These are phyloP conservation scores for Urocyon cinereoargenteus DNA, from an alignment of 2,797 vertebrate genomes.

Conservation along the genomic window DNA sequence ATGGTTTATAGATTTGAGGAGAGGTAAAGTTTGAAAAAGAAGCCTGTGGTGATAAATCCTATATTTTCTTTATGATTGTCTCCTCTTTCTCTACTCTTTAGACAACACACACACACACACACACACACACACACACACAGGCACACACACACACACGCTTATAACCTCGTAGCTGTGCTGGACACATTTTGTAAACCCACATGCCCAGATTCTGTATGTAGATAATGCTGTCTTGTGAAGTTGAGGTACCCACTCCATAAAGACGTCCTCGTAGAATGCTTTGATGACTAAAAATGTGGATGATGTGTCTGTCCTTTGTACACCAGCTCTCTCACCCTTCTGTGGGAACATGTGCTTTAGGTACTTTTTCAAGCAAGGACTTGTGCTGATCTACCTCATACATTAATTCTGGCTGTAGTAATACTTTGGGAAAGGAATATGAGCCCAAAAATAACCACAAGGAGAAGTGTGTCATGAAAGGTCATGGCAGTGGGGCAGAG, in stretches of 20 bases:
- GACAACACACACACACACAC: background rate
- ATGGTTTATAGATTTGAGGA: background rate
- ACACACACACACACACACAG: background rate
- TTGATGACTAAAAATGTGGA: conserved; percentile 80
- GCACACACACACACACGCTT: background rate
- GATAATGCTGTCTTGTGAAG: conserved; percentile 36
- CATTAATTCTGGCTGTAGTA: conserved; percentile 80
- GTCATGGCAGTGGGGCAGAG: conserved; percentile 78
- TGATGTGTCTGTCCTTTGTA: conserved; percentile 55
- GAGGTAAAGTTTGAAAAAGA: conserved; percentile 13
- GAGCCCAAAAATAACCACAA: conserved; percentile 79
- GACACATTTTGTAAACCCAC: conserved; percentile 26
- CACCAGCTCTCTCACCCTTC: conserved; percentile 14
- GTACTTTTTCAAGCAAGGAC: conserved; percentile 69
- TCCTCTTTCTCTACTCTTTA: conserved; percentile 3
- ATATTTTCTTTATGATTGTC: background rate
- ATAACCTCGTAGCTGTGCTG: background rate
- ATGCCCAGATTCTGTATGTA: background rate
- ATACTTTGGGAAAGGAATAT: conserved; percentile 78
- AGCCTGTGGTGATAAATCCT: background rate
- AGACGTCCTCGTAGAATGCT: conserved; percentile 70
- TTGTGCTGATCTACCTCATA: conserved; percentile 63
- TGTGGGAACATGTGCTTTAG: conserved; percentile 67
- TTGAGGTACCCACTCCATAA: conserved; percentile 37
- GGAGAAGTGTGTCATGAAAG: conserved; percentile 78